A percentile compares a stretch with the other conserved stretches of the same genome.
Evolutionary conservation across 2,797 vertebrate genomes (phyloP).

Genomic region (Danio tinwini): DNA sequence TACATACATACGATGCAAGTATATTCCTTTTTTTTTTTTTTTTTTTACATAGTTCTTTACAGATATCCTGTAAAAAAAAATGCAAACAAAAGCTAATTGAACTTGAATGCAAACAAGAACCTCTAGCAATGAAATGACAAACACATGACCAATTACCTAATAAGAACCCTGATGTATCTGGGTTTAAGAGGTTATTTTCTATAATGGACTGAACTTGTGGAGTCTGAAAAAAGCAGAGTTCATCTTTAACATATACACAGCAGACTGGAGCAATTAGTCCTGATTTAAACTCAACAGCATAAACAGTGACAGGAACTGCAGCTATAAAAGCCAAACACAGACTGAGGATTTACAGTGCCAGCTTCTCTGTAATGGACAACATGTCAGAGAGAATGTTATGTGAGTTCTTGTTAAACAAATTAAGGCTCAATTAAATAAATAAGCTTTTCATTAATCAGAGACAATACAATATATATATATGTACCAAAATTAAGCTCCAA

Average conservation of each 20-base stretch:
- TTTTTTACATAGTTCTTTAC: too few species aligned
- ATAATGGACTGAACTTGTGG: background rate
- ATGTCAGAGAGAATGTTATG: too few species aligned
- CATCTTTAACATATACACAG: background rate
- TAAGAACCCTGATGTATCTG: background rate
- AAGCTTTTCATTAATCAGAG: too few species aligned
- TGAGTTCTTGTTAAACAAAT: too few species aligned
- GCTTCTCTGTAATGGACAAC: background rate
- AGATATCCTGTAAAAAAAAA: too few species aligned
- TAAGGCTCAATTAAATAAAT: too few species aligned
- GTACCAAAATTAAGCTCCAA: too few species aligned
- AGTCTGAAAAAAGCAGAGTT: background rate
- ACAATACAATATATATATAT: too few species aligned
- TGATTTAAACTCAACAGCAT: conserved; percentile 2
- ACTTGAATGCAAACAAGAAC: too few species aligned
- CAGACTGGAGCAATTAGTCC: background rate
- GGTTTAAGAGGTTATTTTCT: conserved; percentile 6
- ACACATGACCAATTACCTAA: background rate
- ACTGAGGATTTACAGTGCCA: background rate
- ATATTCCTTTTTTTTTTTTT: too few species aligned
- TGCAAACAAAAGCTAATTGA: too few species aligned
- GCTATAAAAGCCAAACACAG: background rate
- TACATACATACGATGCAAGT: too few species aligned
- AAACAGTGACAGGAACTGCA: background rate
- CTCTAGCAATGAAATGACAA: background rate